These are phyloP conservation scores for Copidosoma floridanum DNA, from an alignment of 1,140 invertebrate species.

Conservation along the genomic window DNA sequence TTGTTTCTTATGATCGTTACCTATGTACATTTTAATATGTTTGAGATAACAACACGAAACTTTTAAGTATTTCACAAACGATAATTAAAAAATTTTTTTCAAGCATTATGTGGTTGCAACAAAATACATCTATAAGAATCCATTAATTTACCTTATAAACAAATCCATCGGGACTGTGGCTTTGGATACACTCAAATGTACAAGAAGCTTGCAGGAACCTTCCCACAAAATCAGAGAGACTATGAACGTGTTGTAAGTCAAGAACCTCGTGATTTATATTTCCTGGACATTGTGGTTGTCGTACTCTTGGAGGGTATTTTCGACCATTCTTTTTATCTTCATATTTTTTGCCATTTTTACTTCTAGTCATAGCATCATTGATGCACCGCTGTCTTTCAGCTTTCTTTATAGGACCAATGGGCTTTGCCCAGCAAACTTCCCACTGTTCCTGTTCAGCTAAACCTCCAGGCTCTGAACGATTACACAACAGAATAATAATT, in stretches of 20 bases:
- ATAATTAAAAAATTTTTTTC: too few species aligned
- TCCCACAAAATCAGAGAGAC: conserved; percentile 37
- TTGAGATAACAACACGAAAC: background rate
- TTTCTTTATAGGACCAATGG: conserved; percentile 44
- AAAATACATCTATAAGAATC: too few species aligned
- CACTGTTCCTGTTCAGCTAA: conserved; percentile 42
- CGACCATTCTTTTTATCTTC: conserved; percentile 11
- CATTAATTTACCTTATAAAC: conserved; percentile 39
- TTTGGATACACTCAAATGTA: conserved; percentile 33
- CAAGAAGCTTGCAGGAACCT: conserved; percentile 38
- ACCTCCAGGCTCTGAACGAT: conserved; percentile 35
- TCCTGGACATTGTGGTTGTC: background rate
- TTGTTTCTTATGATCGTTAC: conserved; percentile 29
- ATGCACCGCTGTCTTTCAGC: conserved; percentile 46
- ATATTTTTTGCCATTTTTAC: conserved; percentile 18
- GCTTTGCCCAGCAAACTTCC: conserved; percentile 53
- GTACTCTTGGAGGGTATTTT: conserved; percentile 3
- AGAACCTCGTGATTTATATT: too few species aligned
- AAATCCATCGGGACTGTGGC: conserved; percentile 32
- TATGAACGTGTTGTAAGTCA: conserved; percentile 17
- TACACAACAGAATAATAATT: conserved; percentile 8
- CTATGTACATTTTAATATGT: conserved; percentile 19
- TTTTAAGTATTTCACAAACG: background rate
- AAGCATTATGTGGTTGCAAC: too few species aligned
- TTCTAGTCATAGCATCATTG: conserved; percentile 37